Conservation (phyloP, 2,888 invertebrate species). For the Cheilosia vulpina region DNA sequence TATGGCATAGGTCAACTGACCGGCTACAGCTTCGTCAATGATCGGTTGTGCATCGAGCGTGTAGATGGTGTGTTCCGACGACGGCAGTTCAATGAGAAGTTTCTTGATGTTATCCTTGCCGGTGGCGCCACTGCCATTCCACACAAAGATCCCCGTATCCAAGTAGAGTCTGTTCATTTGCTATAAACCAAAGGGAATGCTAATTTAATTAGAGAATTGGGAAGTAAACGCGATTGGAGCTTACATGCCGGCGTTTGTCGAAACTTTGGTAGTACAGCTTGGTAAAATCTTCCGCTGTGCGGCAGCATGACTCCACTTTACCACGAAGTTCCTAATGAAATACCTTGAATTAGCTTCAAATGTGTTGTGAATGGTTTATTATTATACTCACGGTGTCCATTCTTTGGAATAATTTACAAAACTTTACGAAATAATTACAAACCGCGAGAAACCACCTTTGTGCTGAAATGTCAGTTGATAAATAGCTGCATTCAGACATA, state of each 20-base stretch:
- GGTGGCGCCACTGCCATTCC: conserved; percentile 95
- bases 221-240: conserved; percentile 75
- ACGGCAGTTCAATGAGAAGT: conserved; percentile 92
- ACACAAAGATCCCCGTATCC: conserved; percentile 92
- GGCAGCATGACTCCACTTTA: conserved; percentile 91
- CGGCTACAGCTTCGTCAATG: conserved; percentile 89
- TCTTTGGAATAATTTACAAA: conserved; percentile 2
- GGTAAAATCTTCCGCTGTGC: conserved; percentile 94
- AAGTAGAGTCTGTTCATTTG: conserved; percentile 92
- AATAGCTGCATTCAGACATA: neutral
- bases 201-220: neutral
- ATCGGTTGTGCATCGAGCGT: conserved; percentile 96
- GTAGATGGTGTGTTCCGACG: conserved; percentile 90
- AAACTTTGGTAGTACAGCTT: conserved; percentile 94
- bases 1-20: conserved; percentile 92
- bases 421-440: conserved; percentile 17
- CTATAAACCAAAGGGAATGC: conserved; percentile 82
- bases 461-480: neutral
- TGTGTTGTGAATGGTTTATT: neutral
- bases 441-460: neutral
- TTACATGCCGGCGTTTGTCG: conserved; percentile 93
- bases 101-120: conserved; percentile 93
- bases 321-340: conserved; percentile 85
- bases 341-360: neutral
- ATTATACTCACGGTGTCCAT: conserved; percentile 63